A percentile compares a stretch with the other conserved stretches of the same genome.
These are phyloP conservation scores for Ips typographus DNA, from an alignment of 1,140 invertebrate genomes.

Conservation along the genomic window DNA sequence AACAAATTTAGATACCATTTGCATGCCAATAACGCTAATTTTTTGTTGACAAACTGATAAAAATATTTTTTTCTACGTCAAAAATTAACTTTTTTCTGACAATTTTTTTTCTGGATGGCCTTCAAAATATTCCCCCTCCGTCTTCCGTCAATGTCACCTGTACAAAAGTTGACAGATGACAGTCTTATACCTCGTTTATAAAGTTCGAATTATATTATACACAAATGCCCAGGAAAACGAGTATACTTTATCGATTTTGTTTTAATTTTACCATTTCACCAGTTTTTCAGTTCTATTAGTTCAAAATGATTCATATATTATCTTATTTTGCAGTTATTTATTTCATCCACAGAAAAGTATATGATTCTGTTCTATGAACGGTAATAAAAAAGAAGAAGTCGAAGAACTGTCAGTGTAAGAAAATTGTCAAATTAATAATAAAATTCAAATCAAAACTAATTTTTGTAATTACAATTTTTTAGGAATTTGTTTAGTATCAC, in stretches of 20 bases:
- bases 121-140: conserved; percentile 3
- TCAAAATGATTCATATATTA: no score
- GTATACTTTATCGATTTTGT: not conserved
- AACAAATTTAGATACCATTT: conserved; percentile 52
- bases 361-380: no score
- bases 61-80: conserved; percentile 30
- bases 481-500: no score
- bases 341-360: no score
- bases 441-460: no score
- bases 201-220: not conserved
- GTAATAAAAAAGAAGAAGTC: no score
- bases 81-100: conserved; percentile 20
- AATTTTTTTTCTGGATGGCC: conserved; percentile 19
- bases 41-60: conserved; percentile 27
- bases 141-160: conserved; percentile 4
- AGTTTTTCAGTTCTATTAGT: no score
- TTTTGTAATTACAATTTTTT: no score
- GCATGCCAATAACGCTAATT: conserved; percentile 31
- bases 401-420: no score
- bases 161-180: not conserved
- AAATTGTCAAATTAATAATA: no score
- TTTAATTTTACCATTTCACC: no score
- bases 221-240: not conserved
- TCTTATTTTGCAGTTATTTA: no score
- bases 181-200: not conserved